A percentile compares a stretch with the other conserved stretches of the same genome.
phyloP scores from a whole-genome alignment of 1,140 invertebrate species.

The Drosophila fuyamai region DNA sequence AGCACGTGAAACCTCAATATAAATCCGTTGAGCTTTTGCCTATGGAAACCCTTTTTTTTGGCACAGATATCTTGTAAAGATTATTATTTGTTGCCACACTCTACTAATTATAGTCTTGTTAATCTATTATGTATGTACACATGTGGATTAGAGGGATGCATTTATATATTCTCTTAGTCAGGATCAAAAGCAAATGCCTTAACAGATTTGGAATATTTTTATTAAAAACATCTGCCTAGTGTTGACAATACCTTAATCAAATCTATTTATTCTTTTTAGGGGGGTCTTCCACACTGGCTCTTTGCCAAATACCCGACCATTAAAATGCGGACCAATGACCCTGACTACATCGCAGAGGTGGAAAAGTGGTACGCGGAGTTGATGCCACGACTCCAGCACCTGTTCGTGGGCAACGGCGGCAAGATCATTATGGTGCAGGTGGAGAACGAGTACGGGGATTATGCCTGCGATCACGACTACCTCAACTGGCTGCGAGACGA shows the following conservation, averaged over 20 bases:
- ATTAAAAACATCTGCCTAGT: too few relatives aligned
- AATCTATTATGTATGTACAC: too few relatives aligned
- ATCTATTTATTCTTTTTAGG: conserved; percentile 86
- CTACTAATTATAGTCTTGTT: too few relatives aligned
- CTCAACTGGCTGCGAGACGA: conserved; percentile 87
- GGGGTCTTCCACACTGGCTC: conserved; percentile 93
- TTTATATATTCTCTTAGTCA: too few relatives aligned
- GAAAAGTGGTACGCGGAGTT: conserved; percentile 87
- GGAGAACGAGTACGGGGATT: conserved; percentile 97
- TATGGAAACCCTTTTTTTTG: too few relatives aligned
- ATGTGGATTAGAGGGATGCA: too few relatives aligned
- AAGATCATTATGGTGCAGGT: conserved; percentile 94
- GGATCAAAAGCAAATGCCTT: too few relatives aligned
- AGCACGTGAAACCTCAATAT: too few relatives aligned
- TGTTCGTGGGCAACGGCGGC: conserved; percentile 89
- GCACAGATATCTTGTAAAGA: too few relatives aligned
- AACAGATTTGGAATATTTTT: too few relatives aligned
- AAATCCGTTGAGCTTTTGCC: too few relatives aligned
- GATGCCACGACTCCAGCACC: conserved; percentile 86
- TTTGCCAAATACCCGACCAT: conserved; percentile 89
- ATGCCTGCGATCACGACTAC: conserved; percentile 90
- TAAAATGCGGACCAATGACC: conserved; percentile 88
- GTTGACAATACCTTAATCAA: background rate
- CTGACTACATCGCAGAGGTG: conserved; percentile 87
- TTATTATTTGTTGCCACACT: too few relatives aligned